Base-by-base conservation (phyloP, 2,797 vertebrate species). In the Neosilurus hyrtlii region DNA sequence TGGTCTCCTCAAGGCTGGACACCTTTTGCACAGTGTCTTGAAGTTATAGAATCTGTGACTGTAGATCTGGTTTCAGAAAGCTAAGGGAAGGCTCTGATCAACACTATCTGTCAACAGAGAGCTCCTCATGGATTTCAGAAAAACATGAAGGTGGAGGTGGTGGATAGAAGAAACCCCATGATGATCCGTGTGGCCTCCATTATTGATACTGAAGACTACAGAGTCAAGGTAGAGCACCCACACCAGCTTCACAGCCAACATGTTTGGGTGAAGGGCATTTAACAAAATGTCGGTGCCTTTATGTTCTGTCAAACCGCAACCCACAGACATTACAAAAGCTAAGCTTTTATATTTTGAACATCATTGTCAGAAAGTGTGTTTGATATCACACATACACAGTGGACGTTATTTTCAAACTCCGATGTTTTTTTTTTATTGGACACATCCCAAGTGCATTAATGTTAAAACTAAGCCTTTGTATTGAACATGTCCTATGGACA, bases 81-180 rank as follows among this genome's bases (percentile, higher is more conserved):
- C 57, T 51, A 18, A 56, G 3, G 65, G 4, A 73, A 63, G 20
- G 70, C 30, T 87, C 22, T 87, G 61, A 90, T n/a, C 5, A 37
- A 3, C 84, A 52, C 0, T 84, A 37, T 88, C 9, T 86, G 35
- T 70, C 49, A 85, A 43, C 26, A 95, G 94, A 94, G 92, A 89
- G 80, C 90, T 37, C 89, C 91, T 20, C 94, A 94, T 12, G 87
- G 91, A 79, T 94, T 94, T 89, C 91, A 90, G 86, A 83, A 90
- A 10, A 89, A 92, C 90, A 93, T 94, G 85, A 93, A 88, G 63
- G 84, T 95, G 75, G 94, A 95, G 85, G 91, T 87, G 0, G 94
- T 95, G 0, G 94, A 95, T 89, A 87, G 91, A 51, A 88, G 94
- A 30, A 95, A 95, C 86, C 93, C 93, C 20, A 93, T 94, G 91